Conservation (phyloP, 2,113 vertebrate genomes). For the Eulemur macaco region DNA sequence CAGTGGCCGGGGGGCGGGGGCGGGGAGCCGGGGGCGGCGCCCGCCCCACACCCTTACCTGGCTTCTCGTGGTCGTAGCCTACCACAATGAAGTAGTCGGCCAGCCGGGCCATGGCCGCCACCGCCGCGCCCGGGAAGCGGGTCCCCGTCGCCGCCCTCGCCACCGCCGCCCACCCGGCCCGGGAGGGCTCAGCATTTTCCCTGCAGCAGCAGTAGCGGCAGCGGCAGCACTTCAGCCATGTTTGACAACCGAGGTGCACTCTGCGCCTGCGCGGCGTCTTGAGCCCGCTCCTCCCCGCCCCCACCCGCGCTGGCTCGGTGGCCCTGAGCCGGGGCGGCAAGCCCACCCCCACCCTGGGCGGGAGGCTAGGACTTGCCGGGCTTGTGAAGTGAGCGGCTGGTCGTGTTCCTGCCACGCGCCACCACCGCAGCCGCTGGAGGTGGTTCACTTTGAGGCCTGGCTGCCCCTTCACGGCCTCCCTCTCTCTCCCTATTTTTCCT, state of each 20-base stretch:
- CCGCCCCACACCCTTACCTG: constrained; percentile 88
- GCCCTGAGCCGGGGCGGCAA: neutral
- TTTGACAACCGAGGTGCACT: constrained; percentile 89
- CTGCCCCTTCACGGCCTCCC: neutral
- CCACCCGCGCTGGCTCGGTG: neutral
- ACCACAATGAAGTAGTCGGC: constrained; percentile 97
- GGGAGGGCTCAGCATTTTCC: constrained; percentile 95
- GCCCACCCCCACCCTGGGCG: neutral
- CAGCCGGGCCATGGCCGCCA: constrained; percentile 93
- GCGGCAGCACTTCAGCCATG: constrained; percentile 93
- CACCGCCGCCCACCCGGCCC: constrained; percentile 80
- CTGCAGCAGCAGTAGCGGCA: constrained; percentile 83
- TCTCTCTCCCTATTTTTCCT: neutral
- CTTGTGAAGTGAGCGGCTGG: neutral
- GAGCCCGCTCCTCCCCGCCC: constrained; percentile 57
- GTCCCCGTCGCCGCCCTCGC: constrained; percentile 74
- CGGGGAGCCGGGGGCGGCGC: constrained; percentile 77
- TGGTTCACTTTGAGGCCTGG: neutral
- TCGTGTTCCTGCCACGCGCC: neutral
- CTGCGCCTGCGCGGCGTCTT: constrained; percentile 90
- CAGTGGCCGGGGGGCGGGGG: constrained; percentile 55
- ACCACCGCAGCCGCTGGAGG: neutral
- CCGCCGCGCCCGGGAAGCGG: constrained; percentile 65
- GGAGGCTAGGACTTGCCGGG: fast-evolving
- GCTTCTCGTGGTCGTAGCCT: constrained; percentile 95